A percentile compares a stretch with the other conserved stretches of the same genome.
Evolutionary conservation across 2,888 invertebrate genomes (phyloP).

Genomic region (Sisyra nigra): DNA sequence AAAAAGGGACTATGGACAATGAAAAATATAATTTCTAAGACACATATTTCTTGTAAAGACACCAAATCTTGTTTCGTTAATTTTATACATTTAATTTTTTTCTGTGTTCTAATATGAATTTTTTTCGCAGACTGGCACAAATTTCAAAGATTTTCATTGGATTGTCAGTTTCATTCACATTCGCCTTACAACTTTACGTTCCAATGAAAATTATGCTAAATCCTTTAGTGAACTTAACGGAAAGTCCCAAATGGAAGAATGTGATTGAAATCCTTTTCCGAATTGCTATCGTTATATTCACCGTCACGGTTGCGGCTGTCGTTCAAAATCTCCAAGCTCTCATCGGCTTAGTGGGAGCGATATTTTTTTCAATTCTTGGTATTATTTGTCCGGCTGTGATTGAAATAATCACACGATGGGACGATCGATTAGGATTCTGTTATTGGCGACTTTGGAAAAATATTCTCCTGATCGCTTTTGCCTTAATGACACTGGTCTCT

Average conservation of each 20-base stretch:
- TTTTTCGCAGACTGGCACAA: conserved; percentile 48
- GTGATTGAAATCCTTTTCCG: conserved; percentile 35
- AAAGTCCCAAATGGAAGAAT: conserved; percentile 31
- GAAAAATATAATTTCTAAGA: too few relatives aligned
- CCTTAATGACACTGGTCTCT: conserved; percentile 48
- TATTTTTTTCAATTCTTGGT: conserved; percentile 42
- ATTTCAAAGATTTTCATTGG: conserved; percentile 74
- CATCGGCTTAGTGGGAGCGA: conserved; percentile 76
- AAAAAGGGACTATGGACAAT: too few relatives aligned
- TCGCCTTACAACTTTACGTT: conserved; percentile 87
- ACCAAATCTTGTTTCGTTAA: too few relatives aligned
- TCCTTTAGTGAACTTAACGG: conserved; percentile 33
- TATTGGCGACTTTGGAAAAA: conserved; percentile 58
- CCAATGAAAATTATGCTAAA: conserved; percentile 85
- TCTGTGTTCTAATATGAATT: conserved; percentile 4
- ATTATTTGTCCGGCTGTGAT: conserved; percentile 56
- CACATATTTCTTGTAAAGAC: too few relatives aligned
- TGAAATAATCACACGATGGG: conserved; percentile 55
- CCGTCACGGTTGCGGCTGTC: conserved; percentile 58
- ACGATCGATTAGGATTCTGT: conserved; percentile 37
- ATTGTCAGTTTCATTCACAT: conserved; percentile 79
- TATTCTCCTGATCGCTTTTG: conserved; percentile 36
- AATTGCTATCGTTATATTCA: conserved; percentile 30
- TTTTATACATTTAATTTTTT: too few relatives aligned
- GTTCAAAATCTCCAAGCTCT: conserved; percentile 75